These are phyloP conservation scores for Solenopsis fugax DNA, from an alignment of 1,140 invertebrate species.

Conservation along the genomic window DNA sequence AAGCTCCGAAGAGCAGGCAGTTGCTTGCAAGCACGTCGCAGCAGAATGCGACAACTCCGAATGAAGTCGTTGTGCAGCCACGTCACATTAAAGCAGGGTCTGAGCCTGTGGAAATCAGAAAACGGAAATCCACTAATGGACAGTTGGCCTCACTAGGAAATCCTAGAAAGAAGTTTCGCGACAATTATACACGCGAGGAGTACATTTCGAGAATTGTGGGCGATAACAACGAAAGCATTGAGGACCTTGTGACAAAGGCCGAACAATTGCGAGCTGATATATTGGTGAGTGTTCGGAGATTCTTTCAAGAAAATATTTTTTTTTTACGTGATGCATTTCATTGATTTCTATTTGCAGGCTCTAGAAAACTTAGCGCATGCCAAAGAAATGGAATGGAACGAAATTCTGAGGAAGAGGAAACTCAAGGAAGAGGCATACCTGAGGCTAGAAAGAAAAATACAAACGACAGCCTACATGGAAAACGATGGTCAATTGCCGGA, in stretches of 20 bases:
- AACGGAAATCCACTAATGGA: conserved; percentile 79
- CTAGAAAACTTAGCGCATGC: conserved; percentile 90
- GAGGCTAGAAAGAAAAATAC: conserved; percentile 89
- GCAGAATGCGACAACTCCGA: conserved; percentile 14
- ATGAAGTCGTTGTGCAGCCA: conserved; percentile 22
- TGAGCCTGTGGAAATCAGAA: conserved; percentile 75
- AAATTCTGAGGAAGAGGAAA: conserved; percentile 92
- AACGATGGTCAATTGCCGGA: conserved; percentile 70
- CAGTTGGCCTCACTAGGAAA: conserved; percentile 73
- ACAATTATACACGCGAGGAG: conserved; percentile 81
- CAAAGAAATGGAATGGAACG: conserved; percentile 95
- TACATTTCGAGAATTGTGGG: conserved; percentile 82
- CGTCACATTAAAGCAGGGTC: conserved; percentile 32
- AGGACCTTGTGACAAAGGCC: conserved; percentile 81
- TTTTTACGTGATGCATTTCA: not conserved
- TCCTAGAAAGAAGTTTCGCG: conserved; percentile 80
- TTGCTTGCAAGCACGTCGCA: conserved; percentile 21
- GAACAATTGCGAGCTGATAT: conserved; percentile 82
- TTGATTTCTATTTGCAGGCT: conserved; percentile 82
- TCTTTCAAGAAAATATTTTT: not conserved
- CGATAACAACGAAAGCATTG: conserved; percentile 79
- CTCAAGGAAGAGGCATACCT: conserved; percentile 93
- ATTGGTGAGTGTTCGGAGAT: conserved; percentile 72
- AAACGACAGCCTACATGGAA: conserved; percentile 87
- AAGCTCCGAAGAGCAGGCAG: conserved; percentile 37